Evolutionary conservation across 2,797 vertebrate genomes (phyloP), one percentile per base, ranked within the genome.

Genomic region (Gymnocypris eckloni): DNA sequence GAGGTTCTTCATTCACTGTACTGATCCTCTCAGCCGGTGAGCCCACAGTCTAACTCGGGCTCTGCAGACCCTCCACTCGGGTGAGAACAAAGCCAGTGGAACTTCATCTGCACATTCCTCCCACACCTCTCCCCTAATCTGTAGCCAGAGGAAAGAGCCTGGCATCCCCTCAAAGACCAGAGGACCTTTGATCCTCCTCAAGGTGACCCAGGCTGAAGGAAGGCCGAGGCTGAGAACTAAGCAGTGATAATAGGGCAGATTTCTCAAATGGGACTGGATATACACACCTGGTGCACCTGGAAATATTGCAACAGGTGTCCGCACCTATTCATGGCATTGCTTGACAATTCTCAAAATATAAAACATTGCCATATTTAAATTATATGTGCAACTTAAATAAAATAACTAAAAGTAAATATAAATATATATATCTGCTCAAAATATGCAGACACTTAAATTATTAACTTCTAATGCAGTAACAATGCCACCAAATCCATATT

Each of bases 91-190:
- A 86, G 78, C 10, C 28, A 67, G 77, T 67, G 64, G 41, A 77
- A 22, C 52, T 45, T 73, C 54, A 75, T 78, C 39, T 81, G 33
- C 90, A 83, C 88, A 86, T 90, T 86, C 82, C 87, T 87, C 88
- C 86, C 61, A 67, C 88, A 91, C 28, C 33, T 77, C 66, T n/a
- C 8, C 86, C 86, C 87, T 88, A 86, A 89, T 89, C 90, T 91
- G 37, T 69, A 9, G 66, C 75, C 64, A 79, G 66, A 61, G 83
- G 89, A 92, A 87, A 85, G 90, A 91, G 86, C 89, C 86, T 87
- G 86, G 90, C 91, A 92, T 92, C 93, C 91, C 89, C 91, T 94
- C 92, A 94, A 94, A 94, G 91, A 90, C 86, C 28, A 76, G 39
- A 66, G 79, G 85, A 33, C 88, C 91, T 93, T 94, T 94, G 92